Evolutionary conservation across 2,113 vertebrate species (phyloP).

Genomic region (Corapipo altera): DNA sequence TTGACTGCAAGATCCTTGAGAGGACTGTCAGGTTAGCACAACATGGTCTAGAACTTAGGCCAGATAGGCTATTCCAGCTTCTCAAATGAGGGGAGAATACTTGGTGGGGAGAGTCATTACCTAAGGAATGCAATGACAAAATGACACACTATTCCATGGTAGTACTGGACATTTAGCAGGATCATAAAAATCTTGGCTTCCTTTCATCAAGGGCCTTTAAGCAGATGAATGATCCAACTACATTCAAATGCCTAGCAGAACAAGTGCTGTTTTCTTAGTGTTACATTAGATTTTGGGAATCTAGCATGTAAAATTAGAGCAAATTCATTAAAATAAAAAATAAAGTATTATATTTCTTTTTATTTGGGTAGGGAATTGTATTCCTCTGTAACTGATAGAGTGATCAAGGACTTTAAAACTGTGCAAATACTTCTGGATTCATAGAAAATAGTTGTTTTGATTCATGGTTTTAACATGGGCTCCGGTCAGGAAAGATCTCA

Average conservation of each 20-base stretch:
- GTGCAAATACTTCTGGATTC: neutral
- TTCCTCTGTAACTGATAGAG: neutral
- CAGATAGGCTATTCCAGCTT: neutral
- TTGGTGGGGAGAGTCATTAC: slow-evolving; percentile 26
- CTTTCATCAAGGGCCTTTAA: neutral
- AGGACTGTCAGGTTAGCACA: neutral
- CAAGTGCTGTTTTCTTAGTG: slow-evolving; percentile 10
- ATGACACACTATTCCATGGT: neutral
- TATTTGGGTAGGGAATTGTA: neutral
- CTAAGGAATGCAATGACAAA: slow-evolving; percentile 47
- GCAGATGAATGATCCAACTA: neutral
- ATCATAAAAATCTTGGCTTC: slow-evolving; percentile 48
- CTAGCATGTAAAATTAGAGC: neutral
- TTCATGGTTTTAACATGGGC: neutral
- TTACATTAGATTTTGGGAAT: neutral
- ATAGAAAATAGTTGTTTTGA: neutral
- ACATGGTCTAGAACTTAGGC: neutral
- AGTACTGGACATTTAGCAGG: slow-evolving; percentile 18
- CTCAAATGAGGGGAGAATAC: slow-evolving; percentile 1
- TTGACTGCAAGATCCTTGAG: neutral
- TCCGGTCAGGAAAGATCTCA: neutral
- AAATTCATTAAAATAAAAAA: neutral
- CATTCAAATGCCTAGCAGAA: neutral
- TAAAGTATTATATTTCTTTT: neutral
- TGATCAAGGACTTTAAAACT: neutral